Percentiles rank a stretch among this genome's conserved stretches.
Conservation (phyloP, 1,140 invertebrate species). For the Drosophila tsacasi region DNA sequence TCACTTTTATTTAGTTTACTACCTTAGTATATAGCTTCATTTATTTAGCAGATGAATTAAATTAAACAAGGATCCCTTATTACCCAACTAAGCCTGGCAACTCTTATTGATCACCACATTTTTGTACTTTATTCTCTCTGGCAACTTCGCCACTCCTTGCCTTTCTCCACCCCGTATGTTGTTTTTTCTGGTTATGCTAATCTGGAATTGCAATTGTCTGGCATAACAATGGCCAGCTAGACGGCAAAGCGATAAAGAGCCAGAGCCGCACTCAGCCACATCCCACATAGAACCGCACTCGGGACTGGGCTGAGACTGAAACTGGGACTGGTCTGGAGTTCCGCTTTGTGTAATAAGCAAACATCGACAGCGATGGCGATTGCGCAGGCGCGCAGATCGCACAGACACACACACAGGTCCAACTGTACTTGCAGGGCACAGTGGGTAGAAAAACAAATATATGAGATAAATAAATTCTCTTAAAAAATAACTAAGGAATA, state of each 20-base stretch:
- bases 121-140: conserved; percentile 8
- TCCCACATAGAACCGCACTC: conserved; percentile 46
- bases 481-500: neutral
- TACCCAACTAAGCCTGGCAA: conserved; percentile 1
- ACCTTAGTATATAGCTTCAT: no score
- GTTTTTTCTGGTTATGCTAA: conserved; percentile 54
- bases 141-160: conserved; percentile 14
- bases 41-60: no score
- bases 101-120: conserved; percentile 12
- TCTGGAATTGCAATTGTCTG: conserved; percentile 53
- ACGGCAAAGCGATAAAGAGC: conserved; percentile 37
- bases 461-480: neutral
- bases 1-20: neutral
- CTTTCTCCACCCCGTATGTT: conserved; percentile 21
- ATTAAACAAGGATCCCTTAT: neutral
- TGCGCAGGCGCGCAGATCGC: conserved; percentile 43
- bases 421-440: conserved; percentile 19
- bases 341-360: conserved; percentile 74
- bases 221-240: conserved; percentile 53
- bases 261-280: conserved; percentile 19
- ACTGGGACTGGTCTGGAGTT: conserved; percentile 58
- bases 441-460: neutral
- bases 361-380: conserved; percentile 46
- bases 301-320: conserved; percentile 17
- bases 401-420: neutral